These are phyloP conservation scores for Hepsetus odoe DNA, from an alignment of 2,113 vertebrate genomes.

Conservation along the genomic window DNA sequence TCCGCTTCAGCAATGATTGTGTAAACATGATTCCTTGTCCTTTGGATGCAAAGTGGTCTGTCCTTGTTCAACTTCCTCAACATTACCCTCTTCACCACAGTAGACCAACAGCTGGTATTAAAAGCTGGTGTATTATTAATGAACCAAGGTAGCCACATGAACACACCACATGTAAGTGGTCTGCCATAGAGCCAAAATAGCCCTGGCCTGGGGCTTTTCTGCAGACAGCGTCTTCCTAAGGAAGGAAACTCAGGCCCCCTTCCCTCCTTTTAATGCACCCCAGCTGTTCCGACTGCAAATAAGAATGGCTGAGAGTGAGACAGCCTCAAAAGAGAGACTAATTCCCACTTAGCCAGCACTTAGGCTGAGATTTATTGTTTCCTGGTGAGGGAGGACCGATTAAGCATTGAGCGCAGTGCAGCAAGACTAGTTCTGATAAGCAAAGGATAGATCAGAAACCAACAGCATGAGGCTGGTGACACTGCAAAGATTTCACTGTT, in stretches of 20 bases:
- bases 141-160: conserved; percentile 49
- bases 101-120: conserved; percentile 37
- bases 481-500: conserved; percentile 24
- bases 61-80: conserved; percentile 35
- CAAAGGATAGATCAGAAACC: conserved; percentile 46
- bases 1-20: no score
- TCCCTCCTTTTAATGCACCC: conserved; percentile 54
- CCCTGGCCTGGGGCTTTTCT: conserved; percentile 46
- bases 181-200: conserved; percentile 42
- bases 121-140: conserved; percentile 53
- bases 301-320: conserved; percentile 32
- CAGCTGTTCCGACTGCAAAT: conserved; percentile 59
- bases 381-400: conserved; percentile 59
- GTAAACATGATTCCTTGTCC: conserved; percentile 21
- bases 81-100: conserved; percentile 29
- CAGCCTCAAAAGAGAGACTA: conserved; percentile 54
- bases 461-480: conserved; percentile 55
- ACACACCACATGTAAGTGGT: conserved; percentile 54
- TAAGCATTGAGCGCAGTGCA: conserved; percentile 37
- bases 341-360: conserved; percentile 58
- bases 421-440: conserved; percentile 53
- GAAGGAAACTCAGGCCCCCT: conserved; percentile 57
- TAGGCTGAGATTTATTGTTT: conserved; percentile 62
- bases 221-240: conserved; percentile 56
- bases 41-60: conserved; percentile 8